A percentile compares a stretch with the other conserved stretches of the same genome.
Evolutionary conservation across 1,140 invertebrate species (phyloP).

Genomic region (Marisa cornuarietis): DNA sequence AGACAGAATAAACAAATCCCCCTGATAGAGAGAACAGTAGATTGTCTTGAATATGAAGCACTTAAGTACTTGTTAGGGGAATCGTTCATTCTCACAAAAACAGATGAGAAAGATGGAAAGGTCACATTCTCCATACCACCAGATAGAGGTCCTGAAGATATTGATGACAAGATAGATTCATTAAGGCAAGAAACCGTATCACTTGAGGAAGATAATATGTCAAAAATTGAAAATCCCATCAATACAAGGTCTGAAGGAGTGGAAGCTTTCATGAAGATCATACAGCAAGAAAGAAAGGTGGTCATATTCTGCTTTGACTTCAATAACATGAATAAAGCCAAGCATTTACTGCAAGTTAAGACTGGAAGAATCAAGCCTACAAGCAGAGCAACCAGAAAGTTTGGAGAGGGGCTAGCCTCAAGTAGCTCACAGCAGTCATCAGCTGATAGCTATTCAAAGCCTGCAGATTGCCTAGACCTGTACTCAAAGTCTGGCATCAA

Average conservation of each 20-base stretch:
- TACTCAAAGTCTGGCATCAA: constrained; percentile 13
- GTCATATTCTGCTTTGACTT: constrained; percentile 14
- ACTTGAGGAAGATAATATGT: neutral
- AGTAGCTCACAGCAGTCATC: neutral
- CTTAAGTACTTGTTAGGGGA: neutral
- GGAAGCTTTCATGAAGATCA: neutral
- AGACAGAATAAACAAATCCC: too few species aligned
- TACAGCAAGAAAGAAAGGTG: constrained; percentile 6
- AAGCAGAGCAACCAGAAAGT: neutral
- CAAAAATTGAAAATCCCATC: neutral
- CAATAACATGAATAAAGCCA: constrained; percentile 1
- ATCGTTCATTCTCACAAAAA: neutral
- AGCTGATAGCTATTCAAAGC: neutral
- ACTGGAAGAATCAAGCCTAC: neutral
- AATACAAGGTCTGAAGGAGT: neutral
- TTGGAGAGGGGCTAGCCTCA: neutral
- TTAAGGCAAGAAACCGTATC: constrained; percentile 2
- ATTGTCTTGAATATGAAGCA: neutral
- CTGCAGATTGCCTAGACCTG: neutral
- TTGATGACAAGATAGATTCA: neutral
- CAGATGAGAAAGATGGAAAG: neutral
- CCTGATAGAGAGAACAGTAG: neutral
- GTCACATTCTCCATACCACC: neutral
- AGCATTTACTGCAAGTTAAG: constrained; percentile 10
- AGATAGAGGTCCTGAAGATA: neutral